Evolutionary conservation across 2,888 invertebrate species (phyloP).

Genomic region (Rambutsinella grinnellia): DNA sequence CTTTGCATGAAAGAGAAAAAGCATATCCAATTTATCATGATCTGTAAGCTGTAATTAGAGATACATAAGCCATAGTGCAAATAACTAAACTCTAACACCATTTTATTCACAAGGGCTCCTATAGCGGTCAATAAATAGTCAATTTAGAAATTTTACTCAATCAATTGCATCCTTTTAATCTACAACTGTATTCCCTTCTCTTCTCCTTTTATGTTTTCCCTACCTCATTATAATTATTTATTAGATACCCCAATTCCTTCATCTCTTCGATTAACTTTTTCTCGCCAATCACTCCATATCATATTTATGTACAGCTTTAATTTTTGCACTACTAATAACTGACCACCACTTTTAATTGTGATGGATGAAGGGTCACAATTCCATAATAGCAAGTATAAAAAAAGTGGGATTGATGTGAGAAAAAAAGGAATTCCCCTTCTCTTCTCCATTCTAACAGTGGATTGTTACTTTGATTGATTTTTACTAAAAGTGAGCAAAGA

Average conservation of each 20-base stretch:
- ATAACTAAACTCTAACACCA: too few species aligned
- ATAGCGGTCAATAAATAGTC: neutral
- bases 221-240: conserved; percentile 7
- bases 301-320: too few species aligned
- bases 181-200: conserved; percentile 17
- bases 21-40: too few species aligned
- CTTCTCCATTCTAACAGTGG: neutral
- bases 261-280: neutral
- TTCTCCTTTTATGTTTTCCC: conserved; percentile 8
- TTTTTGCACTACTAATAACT: too few species aligned
- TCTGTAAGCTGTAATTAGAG: too few species aligned
- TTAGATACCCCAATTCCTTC: conserved; percentile 20
- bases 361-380: too few species aligned
- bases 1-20: too few species aligned
- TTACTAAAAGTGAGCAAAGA: neutral
- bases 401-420: conserved; percentile 12
- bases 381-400: conserved; percentile 15
- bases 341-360: too few species aligned
- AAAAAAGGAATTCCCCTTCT: conserved; percentile 15
- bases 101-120: neutral
- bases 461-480: neutral
- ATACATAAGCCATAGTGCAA: too few species aligned
- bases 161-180: neutral
- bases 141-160: neutral
- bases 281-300: too few species aligned